Conservation (phyloP, 2,888 invertebrate genomes). For the Scrobipalpa costella region DNA sequence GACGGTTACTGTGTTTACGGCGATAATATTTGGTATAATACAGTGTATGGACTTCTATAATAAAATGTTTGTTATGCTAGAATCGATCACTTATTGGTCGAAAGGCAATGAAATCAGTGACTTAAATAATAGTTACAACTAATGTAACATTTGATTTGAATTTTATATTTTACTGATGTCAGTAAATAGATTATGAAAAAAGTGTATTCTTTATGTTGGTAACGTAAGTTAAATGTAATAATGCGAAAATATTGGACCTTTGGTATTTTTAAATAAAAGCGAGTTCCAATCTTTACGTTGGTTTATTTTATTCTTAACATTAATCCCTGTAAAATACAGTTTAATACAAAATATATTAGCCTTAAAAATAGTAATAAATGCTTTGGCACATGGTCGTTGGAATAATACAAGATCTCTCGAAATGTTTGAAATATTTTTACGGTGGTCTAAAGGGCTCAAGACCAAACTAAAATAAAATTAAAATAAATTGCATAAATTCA, state of each 20-base stretch:
- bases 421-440: constrained; percentile 2
- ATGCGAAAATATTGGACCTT: neutral
- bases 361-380: constrained; percentile 42
- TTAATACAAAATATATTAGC: constrained; percentile 16
- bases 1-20: too few relatives aligned
- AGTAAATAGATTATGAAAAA: neutral
- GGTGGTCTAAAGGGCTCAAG: neutral
- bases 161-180: neutral
- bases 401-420: neutral
- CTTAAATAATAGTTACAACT: neutral
- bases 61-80: too few relatives aligned
- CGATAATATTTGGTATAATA: too few relatives aligned
- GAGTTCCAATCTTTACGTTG: constrained; percentile 3
- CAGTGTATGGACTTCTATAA: too few relatives aligned
- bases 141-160: neutral
- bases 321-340: constrained; percentile 45
- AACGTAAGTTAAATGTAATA: neutral
- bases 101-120: too few relatives aligned
- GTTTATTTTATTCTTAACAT: constrained; percentile 14
- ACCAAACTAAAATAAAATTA: neutral
- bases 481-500: neutral
- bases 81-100: too few relatives aligned
- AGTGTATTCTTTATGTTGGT: neutral
- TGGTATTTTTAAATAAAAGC: neutral
- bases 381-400: constrained; percentile 51